Base-by-base conservation (phyloP, 2,113 vertebrate species). In the Malurus melanocephalus region DNA sequence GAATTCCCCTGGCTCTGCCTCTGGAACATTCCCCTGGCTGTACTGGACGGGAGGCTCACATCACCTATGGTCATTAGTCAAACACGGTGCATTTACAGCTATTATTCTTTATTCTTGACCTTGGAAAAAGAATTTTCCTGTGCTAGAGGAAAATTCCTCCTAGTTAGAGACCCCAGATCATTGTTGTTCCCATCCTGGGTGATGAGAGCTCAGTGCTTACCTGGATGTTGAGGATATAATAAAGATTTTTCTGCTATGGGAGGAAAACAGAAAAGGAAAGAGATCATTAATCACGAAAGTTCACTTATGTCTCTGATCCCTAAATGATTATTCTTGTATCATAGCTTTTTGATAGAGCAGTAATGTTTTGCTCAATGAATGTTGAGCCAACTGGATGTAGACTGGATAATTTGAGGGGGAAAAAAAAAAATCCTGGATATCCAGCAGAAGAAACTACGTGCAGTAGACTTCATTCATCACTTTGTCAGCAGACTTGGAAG, bases 401-500 rank as follows among this genome's bases (percentile, higher is more conserved):
- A 69, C 69, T 77, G 65, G 85, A 26, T 53, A 67, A 69, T 88
- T 42, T 88, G 73, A 78, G 60, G 51, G 27, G 7, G 2, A 3
- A 20, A 27, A 42, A 92, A 92, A 74, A 86, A 73, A 40, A 21
- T 32, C 17, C 2, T 64, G 17, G 56, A 9, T 66, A 48, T 56
- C 62, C n/a, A 67, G 42, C n/a, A 38, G 61, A 71, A 91, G 65
- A 64, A 89, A 42, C 57, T 80, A 11, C 6, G 2, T 42, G 32
- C 12, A 14, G 28, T 71, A 75, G 53, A 68, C 61, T 88, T 77
- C 83, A 91, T 95, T 95, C 91, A 89, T 92, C 83, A 35, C 57
- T 53, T 65, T 86, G 45, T 86, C 3, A 7, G 59, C 38, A 88
- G 57, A 71, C 66, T 86, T 83, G 76, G 66, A 89, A 65, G 32